Evolutionary conservation across 2,113 vertebrate genomes (phyloP).

Genomic region (Crotalus viridis): DNA sequence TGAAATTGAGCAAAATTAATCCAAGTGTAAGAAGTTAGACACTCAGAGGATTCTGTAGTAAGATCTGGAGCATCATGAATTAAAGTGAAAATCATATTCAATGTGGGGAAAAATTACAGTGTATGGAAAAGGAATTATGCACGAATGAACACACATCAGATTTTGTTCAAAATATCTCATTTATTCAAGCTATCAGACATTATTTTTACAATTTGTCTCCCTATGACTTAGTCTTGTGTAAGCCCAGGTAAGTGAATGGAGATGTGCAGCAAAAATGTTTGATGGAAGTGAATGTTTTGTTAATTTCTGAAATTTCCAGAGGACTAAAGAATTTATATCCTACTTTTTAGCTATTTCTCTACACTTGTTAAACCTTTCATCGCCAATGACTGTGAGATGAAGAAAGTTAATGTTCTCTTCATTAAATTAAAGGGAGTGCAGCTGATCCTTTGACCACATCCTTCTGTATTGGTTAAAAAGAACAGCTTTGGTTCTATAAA

Average conservation of each 20-base stretch:
- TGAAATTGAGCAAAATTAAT: not conserved
- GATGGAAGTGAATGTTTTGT: not conserved
- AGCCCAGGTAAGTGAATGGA: not conserved
- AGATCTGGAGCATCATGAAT: not conserved
- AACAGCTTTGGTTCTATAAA: constrained; percentile 22
- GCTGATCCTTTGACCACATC: constrained; percentile 17
- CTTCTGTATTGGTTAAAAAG: constrained; percentile 15
- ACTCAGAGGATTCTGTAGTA: not conserved
- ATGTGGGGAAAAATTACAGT: not conserved
- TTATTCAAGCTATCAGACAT: not conserved
- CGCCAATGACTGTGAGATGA: constrained; percentile 2
- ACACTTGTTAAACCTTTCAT: constrained; percentile 17
- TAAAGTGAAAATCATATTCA: not conserved
- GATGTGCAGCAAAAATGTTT: not conserved
- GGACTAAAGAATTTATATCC: not conserved
- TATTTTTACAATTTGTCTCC: not conserved
- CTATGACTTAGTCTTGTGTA: not conserved
- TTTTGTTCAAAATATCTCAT: not conserved
- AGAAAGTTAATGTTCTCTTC: constrained; percentile 22
- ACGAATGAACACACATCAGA: not conserved
- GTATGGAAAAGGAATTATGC: not conserved
- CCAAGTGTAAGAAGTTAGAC: not conserved
- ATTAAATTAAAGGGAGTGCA: not conserved
- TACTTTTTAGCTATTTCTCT: not conserved
- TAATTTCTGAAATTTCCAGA: constrained; percentile 10